Base-by-base conservation (phyloP, 2,888 invertebrate species). In the Lysandra coridon region DNA sequence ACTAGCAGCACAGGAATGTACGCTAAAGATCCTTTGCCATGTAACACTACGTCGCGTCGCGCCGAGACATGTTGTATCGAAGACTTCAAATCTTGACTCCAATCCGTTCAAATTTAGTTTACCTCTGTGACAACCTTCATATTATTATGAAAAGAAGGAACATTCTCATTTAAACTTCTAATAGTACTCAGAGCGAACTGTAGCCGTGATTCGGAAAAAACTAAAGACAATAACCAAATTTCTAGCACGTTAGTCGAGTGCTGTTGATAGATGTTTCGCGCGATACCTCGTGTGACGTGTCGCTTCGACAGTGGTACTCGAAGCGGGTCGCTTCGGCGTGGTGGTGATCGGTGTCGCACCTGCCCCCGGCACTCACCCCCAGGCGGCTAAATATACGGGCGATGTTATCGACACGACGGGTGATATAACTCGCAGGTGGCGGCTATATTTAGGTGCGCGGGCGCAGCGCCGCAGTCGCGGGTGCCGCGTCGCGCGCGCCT, bases 401-500 rank as follows among this genome's bases (percentile, higher is more conserved):
- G 74, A 82, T 79, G 79, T 79, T 82, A 83, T 78, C 82, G 82
- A 83, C 83, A 81, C 81, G 79, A 81, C 80, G 82, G 82, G 82
- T 80, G 83, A 82, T 86, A 86, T 84, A 85, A 83, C 84, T 86
- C 84, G 82, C 81, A 82, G 82, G 84, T 83, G 83, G 82, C 83
- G 82, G 82, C 83, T 84, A 84, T 83, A 84, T 84, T 84, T 84
- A 84, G 84, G 83, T 83, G 80, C 83, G 85, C 83, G 87, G 84
- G 83, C 85, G 84, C 84, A 79, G 79, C 80, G 80, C 80, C 79
- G 81, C 79, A 81, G 84, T 83, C 92, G 91, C 89, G 90, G 92
- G 91, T 89, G 92, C 91, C 92, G 92, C 92, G 91, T 93, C 93
- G 92, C 92, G 88, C 89, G 88, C 89, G 87, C 87, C 92, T 91